Conservation (phyloP, 1,140 invertebrate species). For the Charaxes varanes region DNA sequence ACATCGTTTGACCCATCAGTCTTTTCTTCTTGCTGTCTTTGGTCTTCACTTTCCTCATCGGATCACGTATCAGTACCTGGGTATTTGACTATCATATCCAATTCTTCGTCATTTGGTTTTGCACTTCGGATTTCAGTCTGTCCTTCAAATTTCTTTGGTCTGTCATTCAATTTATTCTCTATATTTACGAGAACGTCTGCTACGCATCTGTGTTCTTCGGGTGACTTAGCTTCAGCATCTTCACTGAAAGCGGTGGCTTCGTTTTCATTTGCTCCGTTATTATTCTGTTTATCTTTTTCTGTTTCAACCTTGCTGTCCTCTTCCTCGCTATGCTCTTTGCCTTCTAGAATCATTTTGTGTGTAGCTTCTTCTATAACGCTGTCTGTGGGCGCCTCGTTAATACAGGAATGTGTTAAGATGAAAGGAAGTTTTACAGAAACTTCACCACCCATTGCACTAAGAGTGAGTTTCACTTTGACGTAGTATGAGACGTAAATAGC, state of each 20-base stretch:
- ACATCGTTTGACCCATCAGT: slow-evolving; percentile 39
- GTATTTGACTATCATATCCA: slow-evolving; percentile 69
- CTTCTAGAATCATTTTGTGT: slow-evolving; percentile 65
- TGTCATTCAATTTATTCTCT: slow-evolving; percentile 52
- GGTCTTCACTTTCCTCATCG: slow-evolving; percentile 49
- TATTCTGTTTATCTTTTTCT: slow-evolving; percentile 54
- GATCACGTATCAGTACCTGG: slow-evolving; percentile 72
- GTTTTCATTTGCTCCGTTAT: slow-evolving; percentile 33
- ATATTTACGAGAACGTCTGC: slow-evolving; percentile 62
- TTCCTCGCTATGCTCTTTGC: slow-evolving; percentile 60
- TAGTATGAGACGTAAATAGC: slow-evolving; percentile 94
- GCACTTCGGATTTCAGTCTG: slow-evolving; percentile 49
- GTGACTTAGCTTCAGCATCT: slow-evolving; percentile 42
- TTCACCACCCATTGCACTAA: slow-evolving; percentile 86
- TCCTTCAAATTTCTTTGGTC: slow-evolving; percentile 50
- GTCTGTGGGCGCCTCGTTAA: slow-evolving; percentile 66
- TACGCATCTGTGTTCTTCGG: slow-evolving; percentile 44
- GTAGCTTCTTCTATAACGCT: slow-evolving; percentile 62
- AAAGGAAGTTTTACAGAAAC: slow-evolving; percentile 88
- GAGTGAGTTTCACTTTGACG: slow-evolving; percentile 87
- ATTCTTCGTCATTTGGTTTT: slow-evolving; percentile 61
- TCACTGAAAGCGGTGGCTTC: slow-evolving; percentile 33
- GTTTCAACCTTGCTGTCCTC: slow-evolving; percentile 42
- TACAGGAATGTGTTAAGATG: slow-evolving; percentile 75
- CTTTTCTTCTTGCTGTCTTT: slow-evolving; percentile 34